A percentile compares a stretch with the other conserved stretches of the same genome.
phyloP scores from a whole-genome alignment of 2,797 vertebrate genomes.

The Gymnothorax reevesii region DNA sequence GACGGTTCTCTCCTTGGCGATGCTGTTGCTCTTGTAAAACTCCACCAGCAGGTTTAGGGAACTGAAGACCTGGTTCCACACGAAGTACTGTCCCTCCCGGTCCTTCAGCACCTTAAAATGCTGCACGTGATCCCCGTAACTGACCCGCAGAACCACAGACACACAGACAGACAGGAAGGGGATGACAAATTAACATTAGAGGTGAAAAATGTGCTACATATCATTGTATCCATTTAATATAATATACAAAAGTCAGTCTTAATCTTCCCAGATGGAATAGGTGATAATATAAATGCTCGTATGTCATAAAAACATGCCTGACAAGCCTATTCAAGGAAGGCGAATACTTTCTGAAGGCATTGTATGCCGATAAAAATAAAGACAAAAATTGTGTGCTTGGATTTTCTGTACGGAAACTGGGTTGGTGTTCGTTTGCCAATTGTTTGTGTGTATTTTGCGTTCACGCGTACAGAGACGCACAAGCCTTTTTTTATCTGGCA shows the following conservation, averaged over 20 bases:
- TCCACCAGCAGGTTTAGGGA: conserved; percentile 94
- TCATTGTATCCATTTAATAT: neutral
- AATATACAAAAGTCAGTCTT: neutral
- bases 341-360: neutral
- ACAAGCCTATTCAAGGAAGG: neutral
- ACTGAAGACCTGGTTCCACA: conserved; percentile 93
- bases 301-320: neutral
- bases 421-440: neutral
- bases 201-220: neutral
- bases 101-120: conserved; percentile 96
- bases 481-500: neutral
- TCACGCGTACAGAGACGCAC: neutral
- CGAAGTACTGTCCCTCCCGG: conserved; percentile 81
- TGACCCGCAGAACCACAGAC: conserved; percentile 48
- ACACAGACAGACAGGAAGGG: neutral
- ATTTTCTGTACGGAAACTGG: neutral
- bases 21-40: conserved; percentile 90
- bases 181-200: neutral
- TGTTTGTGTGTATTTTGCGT: neutral
- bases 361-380: neutral
- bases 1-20: conserved; percentile 84
- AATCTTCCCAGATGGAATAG: neutral
- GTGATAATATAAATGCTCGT: neutral
- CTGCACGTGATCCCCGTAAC: conserved; percentile 89
- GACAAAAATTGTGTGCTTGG: no score